Base-by-base conservation (phyloP, 2,888 invertebrate species). In the Apodemia zela region DNA sequence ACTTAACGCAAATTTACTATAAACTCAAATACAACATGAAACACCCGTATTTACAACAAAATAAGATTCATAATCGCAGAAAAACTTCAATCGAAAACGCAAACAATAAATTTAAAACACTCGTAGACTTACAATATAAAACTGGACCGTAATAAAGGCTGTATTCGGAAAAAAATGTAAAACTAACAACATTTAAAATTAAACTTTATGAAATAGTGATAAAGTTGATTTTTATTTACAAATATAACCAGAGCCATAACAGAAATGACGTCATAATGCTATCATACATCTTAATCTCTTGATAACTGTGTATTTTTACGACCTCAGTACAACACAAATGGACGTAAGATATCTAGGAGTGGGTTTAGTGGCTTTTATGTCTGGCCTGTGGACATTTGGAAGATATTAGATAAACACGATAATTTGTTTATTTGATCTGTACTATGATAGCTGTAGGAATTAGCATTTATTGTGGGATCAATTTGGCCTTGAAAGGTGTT, bases 211-310 rank as follows among this genome's bases (percentile, higher is more conserved):
- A 11, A 6, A 6, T 33, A 58, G 10, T 3, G 6, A 64, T 68
- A 74, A 66, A 67, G 72, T 65, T 15, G 29, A 67, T 67, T 67
- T 65, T 66, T 29, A 61, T 5, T 35, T 58, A 42, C 0, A 10
- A 6, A 21, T 1, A 18, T 10, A 2, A 13, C 4, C 25, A 49
- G 29, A 47, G 58, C 51, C 65, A 65, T 49, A 62, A 60, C 60
- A 58, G 59, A 61, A 58, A 64, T 77, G 76, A 75, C 79, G 77
- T 78, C 77, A 77, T 68, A 60, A 25, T 62, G 65, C 68, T 78
- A 78, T 78, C 78, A 73, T 75, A 74, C 73, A 68, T 77, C 78
- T 78, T 75, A 79, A 78, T 79, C 79, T 73, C 61, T 66, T 66
- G 75, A 75, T 77, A 77, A 74, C 70, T 66, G 65, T 59, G 68